Percentiles rank a stretch among this genome's conserved stretches.
These are phyloP conservation scores for Drosophila suboccidentalis DNA, from an alignment of 2,888 invertebrate species.

Conservation along the genomic window DNA sequence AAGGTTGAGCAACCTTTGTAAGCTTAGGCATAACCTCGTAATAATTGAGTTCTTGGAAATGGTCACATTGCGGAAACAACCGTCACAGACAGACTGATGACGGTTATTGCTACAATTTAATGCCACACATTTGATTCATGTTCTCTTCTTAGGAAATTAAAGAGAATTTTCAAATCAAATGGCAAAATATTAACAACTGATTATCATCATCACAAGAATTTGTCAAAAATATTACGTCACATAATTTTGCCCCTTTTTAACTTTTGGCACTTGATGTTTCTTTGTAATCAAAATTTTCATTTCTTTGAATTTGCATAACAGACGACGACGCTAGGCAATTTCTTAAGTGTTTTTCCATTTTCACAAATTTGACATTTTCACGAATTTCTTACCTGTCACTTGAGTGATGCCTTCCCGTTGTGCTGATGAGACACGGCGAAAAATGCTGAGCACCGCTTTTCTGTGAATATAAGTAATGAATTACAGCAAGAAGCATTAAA, in stretches of 20 bases:
- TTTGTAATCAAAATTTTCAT: constrained; percentile 17
- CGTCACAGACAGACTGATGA: constrained; percentile 1
- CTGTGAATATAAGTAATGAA: constrained; percentile 60
- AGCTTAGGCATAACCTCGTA: constrained; percentile 1
- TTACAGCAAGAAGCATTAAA: constrained; percentile 20
- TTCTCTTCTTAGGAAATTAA: neutral
- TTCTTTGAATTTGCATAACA: constrained; percentile 19
- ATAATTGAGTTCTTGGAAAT: neutral
- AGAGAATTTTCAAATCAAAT: neutral
- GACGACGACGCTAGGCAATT: constrained; percentile 7
- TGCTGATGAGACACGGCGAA: constrained; percentile 80
- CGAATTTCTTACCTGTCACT: constrained; percentile 84
- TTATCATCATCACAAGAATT: neutral
- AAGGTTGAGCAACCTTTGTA: neutral
- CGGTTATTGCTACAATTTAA: constrained; percentile 7
- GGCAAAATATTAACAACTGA: neutral
- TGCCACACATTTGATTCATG: neutral
- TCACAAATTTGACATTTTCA: constrained; percentile 3
- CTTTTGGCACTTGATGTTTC: constrained; percentile 13
- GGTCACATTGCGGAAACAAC: neutral
- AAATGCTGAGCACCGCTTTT: constrained; percentile 84
- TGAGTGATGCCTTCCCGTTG: constrained; percentile 84
- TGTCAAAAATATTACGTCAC: neutral
- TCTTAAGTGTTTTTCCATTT: constrained; percentile 21
- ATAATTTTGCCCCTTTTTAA: neutral